These are phyloP conservation scores for Salvelinus alpinus DNA, from an alignment of 2,113 vertebrate genomes.

Conservation along the genomic window DNA sequence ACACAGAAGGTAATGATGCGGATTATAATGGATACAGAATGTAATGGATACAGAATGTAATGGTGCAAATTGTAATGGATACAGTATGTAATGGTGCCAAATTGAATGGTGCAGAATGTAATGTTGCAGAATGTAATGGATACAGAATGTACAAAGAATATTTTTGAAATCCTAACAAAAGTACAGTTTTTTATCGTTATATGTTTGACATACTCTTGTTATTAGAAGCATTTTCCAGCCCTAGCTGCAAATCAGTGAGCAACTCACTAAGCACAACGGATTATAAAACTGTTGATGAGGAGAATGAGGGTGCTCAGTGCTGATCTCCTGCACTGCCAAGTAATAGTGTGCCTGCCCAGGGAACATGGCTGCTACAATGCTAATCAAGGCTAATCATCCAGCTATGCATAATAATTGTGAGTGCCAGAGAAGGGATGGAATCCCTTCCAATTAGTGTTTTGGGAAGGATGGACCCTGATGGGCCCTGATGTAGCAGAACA, in stretches of 20 bases:
- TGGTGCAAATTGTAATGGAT: too few species aligned
- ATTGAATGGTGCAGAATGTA: too few species aligned
- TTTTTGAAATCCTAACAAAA: too few species aligned
- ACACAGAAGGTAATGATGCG: too few species aligned
- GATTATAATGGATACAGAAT: too few species aligned
- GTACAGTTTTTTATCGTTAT: not conserved
- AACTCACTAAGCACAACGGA: not conserved
- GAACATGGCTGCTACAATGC: conserved; percentile 33
- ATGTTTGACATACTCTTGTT: not conserved
- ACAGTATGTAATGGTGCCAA: too few species aligned
- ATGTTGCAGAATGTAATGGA: too few species aligned
- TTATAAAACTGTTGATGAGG: not conserved
- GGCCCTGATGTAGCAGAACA: too few species aligned
- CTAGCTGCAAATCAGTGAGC: not conserved
- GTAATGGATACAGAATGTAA: too few species aligned
- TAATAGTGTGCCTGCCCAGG: conserved; percentile 37
- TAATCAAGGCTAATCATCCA: conserved; percentile 66
- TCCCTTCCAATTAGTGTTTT: conserved; percentile 52
- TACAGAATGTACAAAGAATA: too few species aligned
- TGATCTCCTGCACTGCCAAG: conserved; percentile 27
- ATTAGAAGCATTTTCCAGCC: not conserved
- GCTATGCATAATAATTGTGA: conserved; percentile 36
- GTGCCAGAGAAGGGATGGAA: conserved; percentile 57
- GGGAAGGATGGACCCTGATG: not conserved
- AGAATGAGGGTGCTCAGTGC: not conserved